These are phyloP conservation scores for Pseudochirops cupreus DNA, from an alignment of 2,797 vertebrate species.

Conservation along the genomic window DNA sequence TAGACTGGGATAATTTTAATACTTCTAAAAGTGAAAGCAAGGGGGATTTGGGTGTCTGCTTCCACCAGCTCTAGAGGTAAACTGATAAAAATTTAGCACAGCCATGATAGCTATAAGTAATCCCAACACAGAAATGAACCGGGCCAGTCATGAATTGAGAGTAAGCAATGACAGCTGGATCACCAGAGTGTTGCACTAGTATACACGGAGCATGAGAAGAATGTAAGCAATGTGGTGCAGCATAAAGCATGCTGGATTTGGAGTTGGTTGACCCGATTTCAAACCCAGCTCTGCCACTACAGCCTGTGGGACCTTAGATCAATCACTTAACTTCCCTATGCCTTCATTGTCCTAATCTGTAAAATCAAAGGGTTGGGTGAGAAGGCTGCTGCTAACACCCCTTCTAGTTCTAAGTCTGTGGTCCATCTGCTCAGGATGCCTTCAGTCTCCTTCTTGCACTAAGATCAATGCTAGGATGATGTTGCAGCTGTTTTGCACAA, in stretches of 20 bases:
- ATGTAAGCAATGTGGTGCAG: not conserved
- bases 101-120: not conserved
- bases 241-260: not conserved
- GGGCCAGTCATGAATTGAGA: not conserved
- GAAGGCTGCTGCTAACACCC: not conserved
- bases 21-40: not conserved
- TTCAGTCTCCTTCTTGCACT: not conserved
- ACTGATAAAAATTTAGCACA: not conserved
- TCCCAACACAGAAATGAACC: not conserved
- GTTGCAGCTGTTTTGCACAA: not conserved
- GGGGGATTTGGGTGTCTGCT: not conserved
- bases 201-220: not conserved
- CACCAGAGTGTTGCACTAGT: not conserved
- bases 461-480: too few relatives aligned
- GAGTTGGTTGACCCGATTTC: not conserved
- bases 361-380: not conserved
- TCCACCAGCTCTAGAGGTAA: not conserved
- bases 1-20: not conserved
- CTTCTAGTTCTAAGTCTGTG: not conserved
- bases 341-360: not conserved
- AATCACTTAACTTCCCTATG: not conserved
- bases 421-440: not conserved
- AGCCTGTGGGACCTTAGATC: not conserved
- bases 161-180: not conserved
- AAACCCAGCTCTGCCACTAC: not conserved